A percentile compares a stretch with the other conserved stretches of the same genome.
Evolutionary conservation across 2,113 vertebrate genomes (phyloP).

Genomic region (Callorhinus ursinus): DNA sequence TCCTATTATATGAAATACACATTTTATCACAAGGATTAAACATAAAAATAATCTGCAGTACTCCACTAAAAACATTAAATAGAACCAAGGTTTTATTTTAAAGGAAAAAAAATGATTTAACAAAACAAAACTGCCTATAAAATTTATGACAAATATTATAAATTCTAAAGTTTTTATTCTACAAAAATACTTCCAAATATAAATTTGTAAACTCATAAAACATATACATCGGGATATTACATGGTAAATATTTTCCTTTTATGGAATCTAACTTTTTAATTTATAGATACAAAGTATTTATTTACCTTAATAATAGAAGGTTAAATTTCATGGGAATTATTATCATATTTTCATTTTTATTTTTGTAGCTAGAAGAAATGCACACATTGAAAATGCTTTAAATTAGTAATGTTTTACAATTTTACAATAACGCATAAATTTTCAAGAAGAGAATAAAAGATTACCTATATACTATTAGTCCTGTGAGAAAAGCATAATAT

Average conservation of each 20-base stretch:
- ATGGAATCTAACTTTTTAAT: not conserved
- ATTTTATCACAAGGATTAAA: conserved; percentile 46
- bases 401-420: conserved; percentile 34
- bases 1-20: not conserved
- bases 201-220: not conserved
- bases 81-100: conserved; percentile 29
- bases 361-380: conserved; percentile 6
- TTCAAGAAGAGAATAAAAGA: not conserved
- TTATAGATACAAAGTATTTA: not conserved
- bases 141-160: conserved; percentile 23
- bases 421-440: conserved; percentile 35
- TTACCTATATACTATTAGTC: not conserved
- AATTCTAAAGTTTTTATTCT: not conserved
- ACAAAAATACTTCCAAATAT: not conserved
- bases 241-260: conserved; percentile 15
- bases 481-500: conserved; percentile 8
- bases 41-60: not conserved
- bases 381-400: not conserved
- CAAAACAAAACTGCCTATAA: conserved; percentile 31
- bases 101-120: conserved; percentile 23
- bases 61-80: not conserved
- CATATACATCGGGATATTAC: not conserved
- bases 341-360: not conserved
- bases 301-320: conserved; percentile 10
- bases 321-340: not conserved